Conservation (phyloP, 2,797 vertebrate genomes). For the Trematomus bernacchii region DNA sequence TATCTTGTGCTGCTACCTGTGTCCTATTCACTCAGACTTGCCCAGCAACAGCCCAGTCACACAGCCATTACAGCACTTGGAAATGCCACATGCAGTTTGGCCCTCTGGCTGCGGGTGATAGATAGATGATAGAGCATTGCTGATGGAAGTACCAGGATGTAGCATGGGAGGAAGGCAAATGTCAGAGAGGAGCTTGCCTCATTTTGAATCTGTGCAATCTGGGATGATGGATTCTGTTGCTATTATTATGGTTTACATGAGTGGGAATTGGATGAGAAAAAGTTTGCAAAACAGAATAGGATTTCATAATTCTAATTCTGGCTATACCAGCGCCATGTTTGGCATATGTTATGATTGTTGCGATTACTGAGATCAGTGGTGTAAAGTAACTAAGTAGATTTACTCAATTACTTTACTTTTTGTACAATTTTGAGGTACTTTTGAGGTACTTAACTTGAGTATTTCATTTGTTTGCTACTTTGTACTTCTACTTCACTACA, state of each 20-base stretch:
- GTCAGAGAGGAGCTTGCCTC: constrained; percentile 47
- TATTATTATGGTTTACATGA: background rate
- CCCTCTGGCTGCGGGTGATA: constrained; percentile 78
- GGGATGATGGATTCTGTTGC: background rate
- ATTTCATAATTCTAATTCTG: constrained; percentile 1
- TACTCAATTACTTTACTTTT: no score
- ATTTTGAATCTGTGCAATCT: constrained; percentile 25
- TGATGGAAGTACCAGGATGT: constrained; percentile 80
- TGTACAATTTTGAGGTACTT: no score
- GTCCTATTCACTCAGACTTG: constrained; percentile 68
- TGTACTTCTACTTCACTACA: no score
- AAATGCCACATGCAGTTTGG: constrained; percentile 81
- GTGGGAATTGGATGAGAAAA: background rate
- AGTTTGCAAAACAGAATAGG: constrained; percentile 36
- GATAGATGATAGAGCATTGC: constrained; percentile 72
- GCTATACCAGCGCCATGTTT: background rate
- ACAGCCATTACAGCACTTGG: constrained; percentile 78
- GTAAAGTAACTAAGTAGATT: no score
- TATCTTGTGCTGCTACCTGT: constrained; percentile 70
- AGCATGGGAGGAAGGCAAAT: constrained; percentile 63
- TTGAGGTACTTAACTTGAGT: no score
- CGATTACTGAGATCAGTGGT: no score
- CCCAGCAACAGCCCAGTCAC: constrained; percentile 80
- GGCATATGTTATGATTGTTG: background rate
- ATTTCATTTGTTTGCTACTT: no score